Evolutionary conservation across 2,888 invertebrate genomes (phyloP).

Genomic region (Sabatieria punctata): DNA sequence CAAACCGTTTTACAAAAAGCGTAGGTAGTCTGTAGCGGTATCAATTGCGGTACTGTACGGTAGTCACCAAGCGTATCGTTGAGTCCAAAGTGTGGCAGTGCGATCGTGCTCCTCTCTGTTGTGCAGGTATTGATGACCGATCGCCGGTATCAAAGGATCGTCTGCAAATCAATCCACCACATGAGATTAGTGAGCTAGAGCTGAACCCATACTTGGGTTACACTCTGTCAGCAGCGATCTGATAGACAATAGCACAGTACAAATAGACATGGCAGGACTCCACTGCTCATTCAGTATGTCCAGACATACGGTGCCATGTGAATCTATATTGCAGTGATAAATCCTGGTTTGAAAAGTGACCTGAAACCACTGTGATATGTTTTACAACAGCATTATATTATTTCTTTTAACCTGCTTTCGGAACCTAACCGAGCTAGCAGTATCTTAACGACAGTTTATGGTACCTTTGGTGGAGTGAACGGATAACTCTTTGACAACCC

Average conservation of each 20-base stretch:
- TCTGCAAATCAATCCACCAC: constrained; percentile 42
- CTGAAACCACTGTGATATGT: constrained; percentile 28
- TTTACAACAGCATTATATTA: too few species aligned
- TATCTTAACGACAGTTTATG: too few species aligned
- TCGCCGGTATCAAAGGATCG: constrained; percentile 90
- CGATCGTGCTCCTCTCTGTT: constrained; percentile 94
- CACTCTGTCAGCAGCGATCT: constrained; percentile 94
- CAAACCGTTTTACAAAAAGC: too few species aligned
- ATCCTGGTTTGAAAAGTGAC: constrained; percentile 76
- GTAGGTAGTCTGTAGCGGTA: too few species aligned
- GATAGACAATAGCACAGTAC: constrained; percentile 89
- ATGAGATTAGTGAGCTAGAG: constrained; percentile 2
- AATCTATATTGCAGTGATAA: constrained; percentile 98
- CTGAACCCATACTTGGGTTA: constrained; percentile 52
- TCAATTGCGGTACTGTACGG: too few species aligned
- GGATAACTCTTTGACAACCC: constrained; percentile 94
- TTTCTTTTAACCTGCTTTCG: too few species aligned
- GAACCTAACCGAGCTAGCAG: too few species aligned
- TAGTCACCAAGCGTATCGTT: constrained; percentile 81
- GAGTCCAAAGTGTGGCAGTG: constrained; percentile 95
- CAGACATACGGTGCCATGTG: constrained; percentile 91
- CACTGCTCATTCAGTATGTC: constrained; percentile 96
- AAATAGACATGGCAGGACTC: constrained; percentile 96
- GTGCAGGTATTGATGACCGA: constrained; percentile 92
- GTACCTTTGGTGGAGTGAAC: constrained; percentile 89